phyloP scores from a whole-genome alignment of 1,140 invertebrate genomes.

The Venturia canescens region DNA sequence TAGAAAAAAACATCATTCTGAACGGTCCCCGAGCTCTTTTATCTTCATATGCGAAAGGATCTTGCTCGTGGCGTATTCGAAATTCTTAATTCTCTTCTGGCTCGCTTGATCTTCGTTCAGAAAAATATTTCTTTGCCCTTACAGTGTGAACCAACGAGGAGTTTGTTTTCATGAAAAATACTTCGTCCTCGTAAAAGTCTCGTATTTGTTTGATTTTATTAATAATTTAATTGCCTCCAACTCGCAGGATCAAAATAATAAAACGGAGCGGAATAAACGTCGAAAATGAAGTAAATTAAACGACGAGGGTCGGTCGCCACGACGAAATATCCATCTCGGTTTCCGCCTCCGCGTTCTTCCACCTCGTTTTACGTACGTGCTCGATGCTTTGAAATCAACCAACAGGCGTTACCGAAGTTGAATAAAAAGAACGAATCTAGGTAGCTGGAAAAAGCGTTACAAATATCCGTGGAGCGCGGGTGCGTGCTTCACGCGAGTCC shows the following conservation, averaged over 20 bases:
- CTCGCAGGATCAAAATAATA: too few species aligned
- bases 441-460: background rate
- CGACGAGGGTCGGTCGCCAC: too few species aligned
- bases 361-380: constrained; percentile 1
- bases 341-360: background rate
- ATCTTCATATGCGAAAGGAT: too few species aligned
- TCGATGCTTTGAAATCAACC: constrained; percentile 3
- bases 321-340: too few species aligned
- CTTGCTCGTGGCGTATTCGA: too few species aligned
- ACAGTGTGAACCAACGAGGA: background rate
- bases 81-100: background rate
- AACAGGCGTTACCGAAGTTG: background rate
- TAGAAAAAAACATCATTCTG: background rate
- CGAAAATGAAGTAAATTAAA: too few species aligned
- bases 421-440: background rate
- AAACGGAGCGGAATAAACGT: too few species aligned
- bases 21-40: too few species aligned
- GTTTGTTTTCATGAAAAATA: background rate
- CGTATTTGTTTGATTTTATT: constrained; percentile 26
- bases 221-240: too few species aligned
- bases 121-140: background rate
- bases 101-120: too few species aligned
- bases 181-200: background rate
- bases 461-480: constrained; percentile 7
- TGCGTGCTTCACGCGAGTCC: background rate